phyloP scores from a whole-genome alignment of 1,140 invertebrate genomes.

The Samia ricini region DNA sequence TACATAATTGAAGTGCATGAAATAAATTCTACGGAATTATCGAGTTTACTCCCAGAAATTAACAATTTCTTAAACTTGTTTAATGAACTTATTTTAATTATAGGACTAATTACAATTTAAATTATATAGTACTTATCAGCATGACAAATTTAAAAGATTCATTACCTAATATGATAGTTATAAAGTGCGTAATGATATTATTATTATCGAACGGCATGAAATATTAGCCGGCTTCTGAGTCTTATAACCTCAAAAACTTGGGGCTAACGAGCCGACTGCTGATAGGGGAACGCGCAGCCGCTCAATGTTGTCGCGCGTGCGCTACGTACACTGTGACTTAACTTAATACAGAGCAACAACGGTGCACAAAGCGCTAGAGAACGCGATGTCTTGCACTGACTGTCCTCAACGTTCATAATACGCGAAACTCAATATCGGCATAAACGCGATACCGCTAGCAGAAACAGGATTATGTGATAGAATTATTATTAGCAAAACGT shows the following conservation, averaged over 20 bases:
- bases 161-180: neutral
- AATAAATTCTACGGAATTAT: neutral
- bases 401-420: slow-evolving; percentile 44
- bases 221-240: slow-evolving; percentile 53
- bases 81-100: neutral
- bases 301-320: slow-evolving; percentile 74
- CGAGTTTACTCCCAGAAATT: neutral
- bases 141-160: neutral
- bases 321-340: slow-evolving; percentile 21
- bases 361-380: slow-evolving; percentile 56
- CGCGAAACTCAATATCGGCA: slow-evolving; percentile 31
- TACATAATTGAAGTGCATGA: neutral
- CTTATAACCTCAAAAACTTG: slow-evolving; percentile 71
- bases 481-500: slow-evolving; percentile 32
- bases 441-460: slow-evolving; percentile 26
- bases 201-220: slow-evolving; percentile 34
- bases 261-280: slow-evolving; percentile 36
- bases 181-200: slow-evolving; percentile 33
- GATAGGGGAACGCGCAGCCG: slow-evolving; percentile 62
- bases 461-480: slow-evolving; percentile 59
- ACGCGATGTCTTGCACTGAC: slow-evolving; percentile 45
- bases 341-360: slow-evolving; percentile 25
- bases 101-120: neutral
- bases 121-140: neutral
- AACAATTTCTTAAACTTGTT: neutral